A percentile compares a stretch with the other conserved stretches of the same genome.
phyloP scores from a whole-genome alignment of 2,113 vertebrate genomes.

The Oriolus oriolus region DNA sequence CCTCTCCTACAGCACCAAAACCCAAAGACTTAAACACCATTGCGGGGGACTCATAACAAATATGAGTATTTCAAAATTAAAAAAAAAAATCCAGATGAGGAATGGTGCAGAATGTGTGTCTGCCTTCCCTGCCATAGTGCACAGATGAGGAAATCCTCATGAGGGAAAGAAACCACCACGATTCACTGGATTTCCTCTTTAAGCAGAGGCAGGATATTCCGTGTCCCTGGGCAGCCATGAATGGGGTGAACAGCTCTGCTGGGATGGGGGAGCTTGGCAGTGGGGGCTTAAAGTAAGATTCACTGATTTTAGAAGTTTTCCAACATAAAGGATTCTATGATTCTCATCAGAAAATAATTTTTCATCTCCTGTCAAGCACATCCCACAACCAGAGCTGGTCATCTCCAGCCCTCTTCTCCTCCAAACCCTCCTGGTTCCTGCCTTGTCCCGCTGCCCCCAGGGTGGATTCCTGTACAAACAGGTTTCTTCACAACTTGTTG shows the following conservation, averaged over 20 bases:
- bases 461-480: background rate
- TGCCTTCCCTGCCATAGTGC: background rate
- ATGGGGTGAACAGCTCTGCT: background rate
- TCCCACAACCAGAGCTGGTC: background rate
- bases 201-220: background rate
- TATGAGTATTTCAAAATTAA: background rate
- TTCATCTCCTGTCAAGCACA: background rate
- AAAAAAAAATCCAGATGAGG: background rate
- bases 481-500: slow-evolving; percentile 19
- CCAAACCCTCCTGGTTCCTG: background rate
- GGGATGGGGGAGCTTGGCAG: background rate
- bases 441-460: background rate
- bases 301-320: background rate
- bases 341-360: background rate
- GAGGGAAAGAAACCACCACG: background rate
- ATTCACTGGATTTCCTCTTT: background rate
- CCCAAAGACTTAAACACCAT: background rate
- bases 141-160: background rate
- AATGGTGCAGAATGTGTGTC: background rate
- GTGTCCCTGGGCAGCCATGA: background rate
- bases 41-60: slow-evolving; percentile 8
- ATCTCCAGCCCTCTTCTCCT: background rate
- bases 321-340: background rate
- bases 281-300: background rate
- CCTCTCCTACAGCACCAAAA: background rate